Base-by-base conservation (phyloP, 2,113 vertebrate species). In the Lamprologus speciosus region DNA sequence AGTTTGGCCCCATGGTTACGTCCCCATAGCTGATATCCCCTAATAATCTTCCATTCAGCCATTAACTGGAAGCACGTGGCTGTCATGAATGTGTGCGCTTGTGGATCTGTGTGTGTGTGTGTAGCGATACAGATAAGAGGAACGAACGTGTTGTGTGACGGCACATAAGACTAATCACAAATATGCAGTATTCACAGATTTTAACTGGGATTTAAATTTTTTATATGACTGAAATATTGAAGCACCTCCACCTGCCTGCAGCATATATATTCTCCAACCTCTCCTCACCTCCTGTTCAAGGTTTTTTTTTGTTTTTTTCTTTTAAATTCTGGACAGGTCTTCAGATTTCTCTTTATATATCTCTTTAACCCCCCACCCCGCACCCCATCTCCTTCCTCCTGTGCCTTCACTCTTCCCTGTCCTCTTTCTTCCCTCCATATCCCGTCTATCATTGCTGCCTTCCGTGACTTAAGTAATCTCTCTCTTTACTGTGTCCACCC, bases 181-280 rank as follows among this genome's bases (percentile, higher is more conserved):
- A 91, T 70, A 91, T 7, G 35, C 73, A 78, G 65, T 21, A 82
- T 87, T 93, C 83, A 89, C 88, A 90, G 90, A 92, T 90, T 93
- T 91, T 88, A 89, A 85, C 35, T 0, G 7, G 85, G 79, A 91
- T 93, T 89, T 87, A 11, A 92, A 93, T 88, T 63, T 93, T 92
- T 92, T 23, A 94, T 92, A 86, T 70, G 58, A 78, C 58, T 91
- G 80, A 91, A 93, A 95, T 91, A 93, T 92, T 95, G 91, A 93
- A 94, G 88, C 84, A 11, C 82, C 84, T 91, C n/a, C 45, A 87
- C 83, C 91, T 91, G 89, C 93, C 78, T 83, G 83, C 80, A 88
- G 88, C 70, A 5, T 81, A 50, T 88, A 83, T 83, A 83, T 91
- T 58, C 55, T 37, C 45, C 85, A 85, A 65, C 86, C 90, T 85